Base-by-base conservation (phyloP, 1,140 invertebrate species). In the Coelopa frigida region DNA sequence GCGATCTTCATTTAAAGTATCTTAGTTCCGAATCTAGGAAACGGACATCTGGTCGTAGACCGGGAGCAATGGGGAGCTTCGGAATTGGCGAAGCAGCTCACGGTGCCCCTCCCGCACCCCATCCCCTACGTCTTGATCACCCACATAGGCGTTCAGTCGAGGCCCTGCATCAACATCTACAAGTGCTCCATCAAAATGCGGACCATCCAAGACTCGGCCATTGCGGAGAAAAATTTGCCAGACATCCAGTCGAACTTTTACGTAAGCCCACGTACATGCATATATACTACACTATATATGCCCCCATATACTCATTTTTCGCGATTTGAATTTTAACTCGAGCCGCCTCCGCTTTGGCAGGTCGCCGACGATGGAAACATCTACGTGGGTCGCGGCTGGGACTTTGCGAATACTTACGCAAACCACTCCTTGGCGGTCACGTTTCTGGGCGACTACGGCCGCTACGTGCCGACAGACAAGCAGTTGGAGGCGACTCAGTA, bases 301-400 rank as follows among this genome's bases (percentile, higher is more conserved):
- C 14, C 8, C 14, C 27, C 14, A 29, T 29, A 29, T 29, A 29
- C 14, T 10, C 27, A 29, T 14, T n/a, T n/a, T n/a, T n/a, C n/a
- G n/a, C n/a, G n/a, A n/a, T n/a, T n/a, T n/a, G n/a, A n/a, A n/a
- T n/a, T n/a, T n/a, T n/a, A n/a, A n/a, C n/a, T n/a, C n/a, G n/a
- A n/a, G n/a, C n/a, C n/a, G n/a, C n/a, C n/a, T n/a, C n/a, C n/a
- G n/a, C n/a, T 27, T 38, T 47, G 5, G 50, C 48, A 81, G 41
- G 72, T 81, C 14, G 79, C 77, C 3, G 73, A 75, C 11, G 79
- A 83, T 54, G 79, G 77, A 2, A 70, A 72, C n/a, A 70, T 78
- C 8, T 82, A 80, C 55, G 73, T 75, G 44, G 81, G 77, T 12
- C 69, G 80, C 36, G 80, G 77, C 20, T 83, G 78, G 78, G 70